Conservation (phyloP, 1,140 invertebrate species). For the Pseudomyrmex concolor region DNA sequence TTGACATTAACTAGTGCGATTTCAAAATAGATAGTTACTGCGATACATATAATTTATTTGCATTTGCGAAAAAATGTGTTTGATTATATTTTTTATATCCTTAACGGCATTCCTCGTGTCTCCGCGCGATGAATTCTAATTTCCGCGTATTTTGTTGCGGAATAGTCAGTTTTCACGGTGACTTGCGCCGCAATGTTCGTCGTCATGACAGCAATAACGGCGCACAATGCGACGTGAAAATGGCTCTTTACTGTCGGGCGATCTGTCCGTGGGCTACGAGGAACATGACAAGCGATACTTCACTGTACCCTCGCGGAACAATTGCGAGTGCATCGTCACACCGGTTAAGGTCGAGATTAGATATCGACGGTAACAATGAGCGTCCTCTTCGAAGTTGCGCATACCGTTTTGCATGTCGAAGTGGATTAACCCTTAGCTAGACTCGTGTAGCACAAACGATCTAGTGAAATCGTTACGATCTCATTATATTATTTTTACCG, state of each 20-base stretch:
- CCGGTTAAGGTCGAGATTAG: conserved; percentile 58
- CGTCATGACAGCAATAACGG: conserved; percentile 53
- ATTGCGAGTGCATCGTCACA: conserved; percentile 66
- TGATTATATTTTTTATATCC: not conserved
- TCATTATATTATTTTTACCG: not conserved
- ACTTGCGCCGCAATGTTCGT: conserved; percentile 37
- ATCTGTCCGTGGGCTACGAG: conserved; percentile 53
- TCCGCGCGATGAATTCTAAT: conserved; percentile 36
- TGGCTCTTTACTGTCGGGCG: conserved; percentile 61
- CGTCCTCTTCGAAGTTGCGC: conserved; percentile 16
- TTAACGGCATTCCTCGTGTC: not conserved
- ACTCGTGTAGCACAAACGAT: conserved; percentile 39
- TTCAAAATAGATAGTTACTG: too few relatives aligned
- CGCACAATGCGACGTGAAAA: conserved; percentile 57
- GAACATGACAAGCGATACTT: conserved; percentile 65
- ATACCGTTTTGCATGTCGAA: not conserved
- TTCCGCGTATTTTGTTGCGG: conserved; percentile 42
- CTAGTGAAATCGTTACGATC: not conserved
- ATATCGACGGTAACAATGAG: conserved; percentile 66
- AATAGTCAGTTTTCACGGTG: conserved; percentile 51
- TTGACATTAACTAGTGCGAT: too few relatives aligned
- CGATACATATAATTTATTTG: too few relatives aligned
- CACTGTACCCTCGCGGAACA: conserved; percentile 58
- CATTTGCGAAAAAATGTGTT: too few relatives aligned
- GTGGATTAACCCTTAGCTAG: conserved; percentile 16